These are phyloP conservation scores for Hypothenemus hampei DNA, from an alignment of 1,140 invertebrate genomes.

Conservation along the genomic window DNA sequence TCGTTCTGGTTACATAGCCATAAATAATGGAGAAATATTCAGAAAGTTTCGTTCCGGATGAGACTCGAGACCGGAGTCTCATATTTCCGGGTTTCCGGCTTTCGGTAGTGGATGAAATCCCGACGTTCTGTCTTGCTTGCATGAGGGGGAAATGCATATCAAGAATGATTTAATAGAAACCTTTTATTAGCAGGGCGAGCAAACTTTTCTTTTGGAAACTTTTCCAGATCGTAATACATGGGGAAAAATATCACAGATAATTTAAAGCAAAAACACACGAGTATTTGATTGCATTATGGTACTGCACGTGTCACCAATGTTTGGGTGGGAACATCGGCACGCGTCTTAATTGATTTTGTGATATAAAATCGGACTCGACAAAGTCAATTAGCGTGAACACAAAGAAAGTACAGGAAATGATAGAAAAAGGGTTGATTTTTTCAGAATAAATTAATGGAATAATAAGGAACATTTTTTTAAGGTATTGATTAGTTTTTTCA, in stretches of 20 bases:
- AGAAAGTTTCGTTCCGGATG: slow-evolving; percentile 34
- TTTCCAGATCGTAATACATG: neutral
- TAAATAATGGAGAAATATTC: slow-evolving; percentile 39
- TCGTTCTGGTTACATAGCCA: slow-evolving; percentile 7
- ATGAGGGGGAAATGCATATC: slow-evolving; percentile 3
- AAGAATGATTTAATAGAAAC: slow-evolving; percentile 8
- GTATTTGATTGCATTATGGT: too few relatives aligned
- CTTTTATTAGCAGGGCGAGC: neutral
- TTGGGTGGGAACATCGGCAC: slow-evolving; percentile 8
- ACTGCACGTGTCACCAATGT: too few relatives aligned
- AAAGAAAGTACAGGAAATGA: slow-evolving; percentile 2
- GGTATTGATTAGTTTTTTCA: too few relatives aligned
- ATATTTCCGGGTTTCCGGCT: slow-evolving; percentile 35
- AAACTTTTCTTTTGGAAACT: neutral
- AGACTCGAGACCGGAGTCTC: slow-evolving; percentile 33
- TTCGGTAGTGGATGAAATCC: slow-evolving; percentile 4
- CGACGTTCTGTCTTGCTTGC: neutral
- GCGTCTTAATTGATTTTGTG: slow-evolving; percentile 5
- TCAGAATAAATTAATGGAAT: too few relatives aligned
- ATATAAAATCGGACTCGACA: neutral
- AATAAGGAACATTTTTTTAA: too few relatives aligned
- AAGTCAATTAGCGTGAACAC: slow-evolving; percentile 33
- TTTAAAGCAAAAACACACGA: too few relatives aligned
- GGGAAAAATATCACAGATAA: neutral
- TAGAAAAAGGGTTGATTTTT: slow-evolving; percentile 30